These are phyloP conservation scores for Craniophora ligustri DNA, from an alignment of 2,888 invertebrate genomes.

Conservation along the genomic window DNA sequence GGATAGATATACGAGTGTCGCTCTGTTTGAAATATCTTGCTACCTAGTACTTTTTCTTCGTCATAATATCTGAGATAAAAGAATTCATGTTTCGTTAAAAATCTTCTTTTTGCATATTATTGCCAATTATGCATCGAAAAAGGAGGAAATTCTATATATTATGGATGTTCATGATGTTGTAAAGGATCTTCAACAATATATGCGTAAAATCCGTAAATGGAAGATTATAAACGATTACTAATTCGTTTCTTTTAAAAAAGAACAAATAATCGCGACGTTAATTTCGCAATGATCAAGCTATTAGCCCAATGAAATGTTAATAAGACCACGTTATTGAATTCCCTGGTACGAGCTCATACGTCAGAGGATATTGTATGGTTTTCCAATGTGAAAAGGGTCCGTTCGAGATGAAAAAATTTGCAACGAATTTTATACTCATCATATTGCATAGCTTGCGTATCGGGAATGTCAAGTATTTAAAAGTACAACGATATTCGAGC, in stretches of 20 bases:
- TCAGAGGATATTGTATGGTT: constrained; percentile 61
- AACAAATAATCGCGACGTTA: constrained; percentile 18
- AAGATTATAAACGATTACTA: constrained; percentile 13
- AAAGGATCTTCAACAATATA: too few species aligned
- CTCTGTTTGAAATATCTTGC: too few species aligned
- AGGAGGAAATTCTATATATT: too few species aligned
- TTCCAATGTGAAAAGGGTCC: constrained; percentile 66
- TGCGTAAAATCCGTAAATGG: too few species aligned
- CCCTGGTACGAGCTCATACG: constrained; percentile 56
- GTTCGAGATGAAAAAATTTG: constrained; percentile 66
- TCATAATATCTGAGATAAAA: too few species aligned
- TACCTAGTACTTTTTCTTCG: too few species aligned
- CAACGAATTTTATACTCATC: constrained; percentile 78
- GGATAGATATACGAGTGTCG: too few species aligned
- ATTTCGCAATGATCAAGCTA: constrained; percentile 51
- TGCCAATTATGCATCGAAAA: too few species aligned
- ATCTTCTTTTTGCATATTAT: too few species aligned
- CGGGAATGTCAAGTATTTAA: constrained; percentile 79
- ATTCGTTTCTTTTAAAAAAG: constrained; percentile 3
- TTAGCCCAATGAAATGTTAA: constrained; percentile 50
- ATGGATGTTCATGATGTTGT: too few species aligned
- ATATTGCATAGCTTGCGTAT: constrained; percentile 79
- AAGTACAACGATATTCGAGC: constrained; percentile 66
- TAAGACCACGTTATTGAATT: constrained; percentile 68
- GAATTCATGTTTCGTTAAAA: too few species aligned